Evolutionary conservation across 2,797 vertebrate genomes (phyloP), one percentile per base, ranked within the genome.

Genomic region (Rhynchonycteris naso): DNA sequence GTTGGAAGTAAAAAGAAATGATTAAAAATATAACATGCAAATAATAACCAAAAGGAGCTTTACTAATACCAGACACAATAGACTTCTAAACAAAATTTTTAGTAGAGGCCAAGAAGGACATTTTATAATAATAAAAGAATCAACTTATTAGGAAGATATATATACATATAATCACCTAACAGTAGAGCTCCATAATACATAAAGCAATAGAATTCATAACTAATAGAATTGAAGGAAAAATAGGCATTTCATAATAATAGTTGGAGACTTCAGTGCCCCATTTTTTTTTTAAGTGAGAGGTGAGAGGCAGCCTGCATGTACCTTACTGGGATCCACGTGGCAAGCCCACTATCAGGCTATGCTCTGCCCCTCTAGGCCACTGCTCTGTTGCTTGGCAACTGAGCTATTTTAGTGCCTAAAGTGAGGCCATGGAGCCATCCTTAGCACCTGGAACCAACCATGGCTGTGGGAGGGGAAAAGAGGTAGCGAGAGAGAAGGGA

Each of bases 161-260:
- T 71, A 54, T 52, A 43, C 43, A 72, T 54, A 15, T 52, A 78
- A 56, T 24, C 22, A 97, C 71, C 19, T 61, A 80, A 78, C 6
- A 72, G 13, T 12, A 75, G 11, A 76, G 28, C 16, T 11, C 38
- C 86, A 54, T 83, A 89, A 87, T 80, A 91, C 9, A 56, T 47
- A 43, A 92, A 95, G n/a, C 19, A 74, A 68, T 85, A n/a, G n/a
- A n/a, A n/a, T n/a, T n/a, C n/a, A n/a, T n/a, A 50, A 50, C 15
- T 13, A 13, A 79, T 19, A 59, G 28, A 79, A 69, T 9, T 85
- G 16, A 96, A 75, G 54, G 52, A 7, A 75, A 78, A 75, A 54
- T 50, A 92, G n/a, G 72, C 13, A 90, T 63, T 59, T 24, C 61
- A 14, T 16, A 28, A 6, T 35, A 35, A 90, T 50, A 38, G 26